Evolutionary conservation across 2,113 vertebrate species (phyloP), one percentile per base, ranked within the genome.

Genomic region (Pygoscelis antarcticus): DNA sequence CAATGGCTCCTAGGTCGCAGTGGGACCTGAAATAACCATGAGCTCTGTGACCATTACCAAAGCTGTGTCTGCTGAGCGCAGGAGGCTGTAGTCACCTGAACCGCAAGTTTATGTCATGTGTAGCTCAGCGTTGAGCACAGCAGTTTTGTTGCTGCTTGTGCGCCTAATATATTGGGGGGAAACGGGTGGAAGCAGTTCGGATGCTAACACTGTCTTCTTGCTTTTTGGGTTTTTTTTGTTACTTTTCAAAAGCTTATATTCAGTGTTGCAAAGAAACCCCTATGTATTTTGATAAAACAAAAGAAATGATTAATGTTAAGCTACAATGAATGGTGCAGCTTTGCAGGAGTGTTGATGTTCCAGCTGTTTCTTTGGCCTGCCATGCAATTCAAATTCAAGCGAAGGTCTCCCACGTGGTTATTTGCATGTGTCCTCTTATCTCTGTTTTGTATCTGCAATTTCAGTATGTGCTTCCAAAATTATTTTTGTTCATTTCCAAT

Each of bases 401-500:
- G 4, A 62, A 79, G 66, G 80, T 95, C 70, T 91, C 87, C 93
- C 89, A 81, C 9, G 1, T 93, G 82, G 55, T 94, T 94, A 61
- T 81, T 94, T 94, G 93, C 91, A 80, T 91, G 42, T 47, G 42
- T 77, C 58, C 38, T 89, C 61, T 44, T 97, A 94, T 97, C 96
- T 97, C 58, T 83, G 25, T 75, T 95, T 90, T 86, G 47, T 90
- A 93, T 96, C 91, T 93, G 78, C 25, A 34, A 86, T 94, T 94
- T 91, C 75, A 80, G 38, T 88, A 18, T 58, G 27, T 62, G 87
- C 84, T 96, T 95, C 93, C 93, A 97, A 91, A 83, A 88, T 80
- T 60, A 77, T 77, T 95, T 95, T 95, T 85, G 68, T 93, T 94
- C 68, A 83, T 96, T 97, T 96, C 91, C 84, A 96, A 88, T 93